Percentiles rank a stretch among this genome's conserved stretches.
Evolutionary conservation across 2,797 vertebrate species (phyloP).

Genomic region (Decapterus maruadsi): DNA sequence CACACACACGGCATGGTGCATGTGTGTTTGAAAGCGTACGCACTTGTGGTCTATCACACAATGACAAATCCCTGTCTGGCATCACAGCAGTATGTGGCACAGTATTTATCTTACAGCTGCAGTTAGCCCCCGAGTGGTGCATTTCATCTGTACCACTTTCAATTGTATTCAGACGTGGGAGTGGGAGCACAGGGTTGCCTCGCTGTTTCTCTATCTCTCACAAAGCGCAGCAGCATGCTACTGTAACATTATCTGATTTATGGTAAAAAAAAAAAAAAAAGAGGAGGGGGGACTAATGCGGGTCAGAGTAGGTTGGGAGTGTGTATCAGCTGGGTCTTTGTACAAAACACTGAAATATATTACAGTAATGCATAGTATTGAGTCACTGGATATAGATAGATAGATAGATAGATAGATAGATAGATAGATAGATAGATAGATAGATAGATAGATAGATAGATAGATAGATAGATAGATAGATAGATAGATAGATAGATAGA

Average conservation of each 20-base stretch:
- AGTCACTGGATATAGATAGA: constrained; percentile 25
- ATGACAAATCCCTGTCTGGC: constrained; percentile 59
- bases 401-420: constrained; percentile 42
- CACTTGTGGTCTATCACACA: constrained; percentile 47
- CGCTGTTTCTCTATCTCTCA: constrained; percentile 65
- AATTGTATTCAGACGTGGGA: constrained; percentile 75
- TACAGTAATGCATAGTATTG: constrained; percentile 31
- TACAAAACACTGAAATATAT: constrained; percentile 46
- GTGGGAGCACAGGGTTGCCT: constrained; percentile 72
- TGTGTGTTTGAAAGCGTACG: constrained; percentile 38
- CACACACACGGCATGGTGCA: neutral
- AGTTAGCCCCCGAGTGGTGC: constrained; percentile 75
- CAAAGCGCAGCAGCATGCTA: constrained; percentile 63
- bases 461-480: constrained; percentile 35
- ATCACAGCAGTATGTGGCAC: constrained; percentile 59
- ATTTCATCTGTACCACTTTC: constrained; percentile 77
- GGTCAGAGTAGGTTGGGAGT: constrained; percentile 62
- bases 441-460: constrained; percentile 27
- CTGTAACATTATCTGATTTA: constrained; percentile 78
- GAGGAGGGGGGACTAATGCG: constrained; percentile 48
- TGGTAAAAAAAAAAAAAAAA: constrained; percentile 4
- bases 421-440: constrained; percentile 42
- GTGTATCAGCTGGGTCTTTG: constrained; percentile 54
- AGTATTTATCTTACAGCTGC: constrained; percentile 77
- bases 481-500: constrained; percentile 45